These are phyloP conservation scores for Xestia ashworthii DNA, from an alignment of 2,888 invertebrate species.

Conservation along the genomic window DNA sequence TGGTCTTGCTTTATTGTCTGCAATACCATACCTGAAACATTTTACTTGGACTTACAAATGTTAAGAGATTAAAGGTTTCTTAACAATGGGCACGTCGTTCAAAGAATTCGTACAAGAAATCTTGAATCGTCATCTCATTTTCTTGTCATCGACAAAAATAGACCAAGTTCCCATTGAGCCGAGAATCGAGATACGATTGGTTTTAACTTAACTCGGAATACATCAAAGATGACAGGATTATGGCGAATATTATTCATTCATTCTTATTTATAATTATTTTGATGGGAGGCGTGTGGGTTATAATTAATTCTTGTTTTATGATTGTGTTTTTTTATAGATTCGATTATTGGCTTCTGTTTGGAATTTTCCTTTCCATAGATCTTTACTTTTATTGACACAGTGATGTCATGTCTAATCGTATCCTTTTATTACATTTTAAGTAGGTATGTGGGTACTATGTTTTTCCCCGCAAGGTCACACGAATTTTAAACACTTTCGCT, in stretches of 20 bases:
- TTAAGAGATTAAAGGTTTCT: slow-evolving; percentile 13
- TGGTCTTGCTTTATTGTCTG: not conserved
- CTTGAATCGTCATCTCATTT: slow-evolving; percentile 31
- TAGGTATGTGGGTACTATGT: not conserved
- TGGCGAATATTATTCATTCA: slow-evolving; percentile 13
- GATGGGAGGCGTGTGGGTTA: slow-evolving; percentile 5
- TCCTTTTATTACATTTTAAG: not conserved
- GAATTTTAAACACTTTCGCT: not conserved
- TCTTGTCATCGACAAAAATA: slow-evolving; percentile 62
- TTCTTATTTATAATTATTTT: slow-evolving; percentile 29
- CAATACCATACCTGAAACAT: not conserved
- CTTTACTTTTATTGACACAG: not conserved
- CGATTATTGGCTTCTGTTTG: slow-evolving; percentile 22
- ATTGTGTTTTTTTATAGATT: slow-evolving; percentile 18
- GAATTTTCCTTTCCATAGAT: not conserved
- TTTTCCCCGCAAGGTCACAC: not conserved
- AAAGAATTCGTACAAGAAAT: slow-evolving; percentile 51
- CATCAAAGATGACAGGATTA: slow-evolving; percentile 29
- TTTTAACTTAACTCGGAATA: slow-evolving; percentile 21
- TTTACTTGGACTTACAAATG: not conserved
- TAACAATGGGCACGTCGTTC: slow-evolving; percentile 55
- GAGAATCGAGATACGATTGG: slow-evolving; percentile 21
- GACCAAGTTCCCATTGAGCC: slow-evolving; percentile 37
- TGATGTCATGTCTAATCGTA: not conserved
- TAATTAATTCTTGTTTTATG: not conserved